Conservation (phyloP, 2,888 invertebrate genomes). For the Oscheius sp. region DNA sequence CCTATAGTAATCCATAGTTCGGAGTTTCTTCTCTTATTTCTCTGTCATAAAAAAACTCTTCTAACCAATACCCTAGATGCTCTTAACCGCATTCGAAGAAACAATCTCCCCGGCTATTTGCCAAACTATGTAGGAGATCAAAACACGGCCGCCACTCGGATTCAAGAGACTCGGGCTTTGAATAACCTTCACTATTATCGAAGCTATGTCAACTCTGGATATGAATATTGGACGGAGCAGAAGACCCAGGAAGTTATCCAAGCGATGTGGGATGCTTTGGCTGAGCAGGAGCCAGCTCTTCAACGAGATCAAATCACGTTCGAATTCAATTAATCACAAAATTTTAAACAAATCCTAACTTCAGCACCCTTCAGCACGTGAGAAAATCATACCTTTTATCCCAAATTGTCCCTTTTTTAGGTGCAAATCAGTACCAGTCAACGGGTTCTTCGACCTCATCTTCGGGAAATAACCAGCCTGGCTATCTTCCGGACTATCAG, state of each 20-base stretch:
- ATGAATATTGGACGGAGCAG: constrained; percentile 7
- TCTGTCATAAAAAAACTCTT: background rate
- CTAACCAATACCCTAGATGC: background rate
- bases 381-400: background rate
- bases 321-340: constrained; percentile 16
- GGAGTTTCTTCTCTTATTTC: background rate
- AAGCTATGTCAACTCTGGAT: background rate
- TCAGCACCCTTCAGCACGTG: too few relatives aligned
- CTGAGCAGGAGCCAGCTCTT: background rate
- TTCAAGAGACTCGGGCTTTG: constrained; percentile 56
- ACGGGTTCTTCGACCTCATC: background rate
- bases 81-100: constrained; percentile 10
- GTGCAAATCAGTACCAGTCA: background rate
- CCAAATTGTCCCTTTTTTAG: background rate
- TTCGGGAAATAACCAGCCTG: constrained; percentile 46
- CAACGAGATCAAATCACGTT: background rate
- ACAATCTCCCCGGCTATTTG: constrained; percentile 54
- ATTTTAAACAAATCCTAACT: too few relatives aligned
- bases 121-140: constrained; percentile 63
- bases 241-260: background rate
- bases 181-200: constrained; percentile 57
- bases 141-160: constrained; percentile 58
- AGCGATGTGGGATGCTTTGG: constrained; percentile 10
- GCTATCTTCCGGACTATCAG: constrained; percentile 65
- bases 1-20: too few relatives aligned